Evolutionary conservation across 2,888 invertebrate genomes (phyloP), one percentile per base, ranked within the genome.

Genomic region (Drosophila mulleri): DNA sequence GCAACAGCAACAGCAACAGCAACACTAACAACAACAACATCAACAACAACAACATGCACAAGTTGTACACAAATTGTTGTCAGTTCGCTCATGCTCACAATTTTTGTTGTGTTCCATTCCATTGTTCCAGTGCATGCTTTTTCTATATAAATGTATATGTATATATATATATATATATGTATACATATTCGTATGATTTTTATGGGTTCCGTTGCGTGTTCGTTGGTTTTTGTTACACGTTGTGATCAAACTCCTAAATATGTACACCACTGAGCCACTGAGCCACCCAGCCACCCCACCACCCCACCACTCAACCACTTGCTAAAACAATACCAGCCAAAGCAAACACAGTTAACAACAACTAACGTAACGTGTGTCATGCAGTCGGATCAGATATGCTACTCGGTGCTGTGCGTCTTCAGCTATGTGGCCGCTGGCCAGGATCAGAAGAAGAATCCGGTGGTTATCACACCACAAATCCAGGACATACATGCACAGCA

Each of bases 351-450:
- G 58, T 42, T 68, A 59, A 68, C 67, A 71, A 35, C 18, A 35
- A 50, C 76, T 79, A 68, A 62, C 59, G 42, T 67, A 65, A 67
- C 50, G 57, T 57, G 57, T 42, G 67, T 53, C 41, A 37, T 56
- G 69, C 64, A 99, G 99, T 98, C 99, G 92, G 98, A 99, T 94
- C 98, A 99, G 94, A 99, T 99, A 91, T 99, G 99, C 94, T 99
- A 99, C 94, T 98, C 99, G 88, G 99, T 99, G 75, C 95, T 99
- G 87, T 99, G 99, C 94, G 98, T 99, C 82, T 99, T 99, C 94
- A 99, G 99, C 58, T 99, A 99, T 94, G 96, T 99, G 92, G 99
- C 99, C 73, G 99, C 99, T 65, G 98, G 98, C 0, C 95, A 96
- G 81, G 96, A 96, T 85, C 96, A 96, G 91, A 95, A 95, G 92